These are phyloP conservation scores for Solen grandis DNA, from an alignment of 1,140 invertebrate genomes.

Conservation along the genomic window DNA sequence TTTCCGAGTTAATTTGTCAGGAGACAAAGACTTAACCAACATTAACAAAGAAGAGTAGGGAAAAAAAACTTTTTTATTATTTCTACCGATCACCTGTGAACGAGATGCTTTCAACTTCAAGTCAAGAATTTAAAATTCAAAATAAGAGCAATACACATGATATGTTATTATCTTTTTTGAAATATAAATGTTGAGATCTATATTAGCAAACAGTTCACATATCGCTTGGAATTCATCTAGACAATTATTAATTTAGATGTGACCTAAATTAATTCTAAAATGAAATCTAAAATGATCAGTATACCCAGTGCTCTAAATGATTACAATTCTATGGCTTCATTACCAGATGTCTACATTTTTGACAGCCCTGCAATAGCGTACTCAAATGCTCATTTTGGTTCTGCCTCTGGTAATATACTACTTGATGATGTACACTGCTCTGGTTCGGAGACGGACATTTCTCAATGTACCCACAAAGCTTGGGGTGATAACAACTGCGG, in stretches of 20 bases:
- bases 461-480: constrained; percentile 54
- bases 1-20: too few relatives aligned
- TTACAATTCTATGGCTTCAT: not conserved
- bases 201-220: too few relatives aligned
- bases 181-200: too few relatives aligned
- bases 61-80: too few relatives aligned
- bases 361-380: constrained; percentile 55
- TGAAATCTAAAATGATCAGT: not conserved
- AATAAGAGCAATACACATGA: too few relatives aligned
- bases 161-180: too few relatives aligned
- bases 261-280: not conserved
- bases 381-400: constrained; percentile 57
- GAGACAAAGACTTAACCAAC: too few relatives aligned
- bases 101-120: too few relatives aligned
- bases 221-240: not conserved
- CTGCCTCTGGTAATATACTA: constrained; percentile 64
- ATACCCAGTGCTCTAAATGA: not conserved
- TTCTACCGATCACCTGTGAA: too few relatives aligned
- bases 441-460: constrained; percentile 63
- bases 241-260: constrained; percentile 5
- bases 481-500: constrained; percentile 67
- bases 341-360: not conserved
- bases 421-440: constrained; percentile 68
- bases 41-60: too few relatives aligned
- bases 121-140: too few relatives aligned